Evolutionary conservation across 2,113 vertebrate species (phyloP), one percentile per base, ranked within the genome.

Genomic region (Phalacrocorax carbo): DNA sequence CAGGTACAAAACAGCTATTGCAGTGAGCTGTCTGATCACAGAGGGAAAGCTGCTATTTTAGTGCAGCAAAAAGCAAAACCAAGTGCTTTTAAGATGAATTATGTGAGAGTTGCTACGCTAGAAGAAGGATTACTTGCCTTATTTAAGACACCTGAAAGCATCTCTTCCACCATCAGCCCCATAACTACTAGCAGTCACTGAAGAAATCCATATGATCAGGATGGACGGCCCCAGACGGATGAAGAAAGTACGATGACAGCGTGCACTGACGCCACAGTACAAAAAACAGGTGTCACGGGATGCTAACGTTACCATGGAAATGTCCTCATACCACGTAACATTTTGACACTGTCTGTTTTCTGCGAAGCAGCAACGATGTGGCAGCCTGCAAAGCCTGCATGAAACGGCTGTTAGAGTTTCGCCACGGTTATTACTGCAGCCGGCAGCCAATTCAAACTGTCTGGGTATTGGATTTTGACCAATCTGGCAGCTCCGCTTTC

Each of bases 291-390:
- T 97, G 92, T 57, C 94, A 87, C 64, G 95, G 95, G 97, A 97
- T 97, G 95, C 95, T 86, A 48, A 79, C 27, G 95, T 97, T 97
- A 61, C 97, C 96, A 97, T 97, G 96, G 97, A 5, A 86, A 96
- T 93, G 96, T 97, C 96, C 95, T 94, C 94, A 14, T 29, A 70
- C 9, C 21, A 1, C 10, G 15, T 90, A 92, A 95, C 94, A 73
- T 91, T 97, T 96, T 94, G 96, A 97, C 97, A 97, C 94, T 44
- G 95, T 58, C 95, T 90, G 87, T 89, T 95, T 66, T 27, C 73
- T 4, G 40, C 26, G 75, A 83, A 83, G 96, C 94, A 58, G 91
- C 94, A 23, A 22, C 10, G 49, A 70, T 49, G 71, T 72, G 85
- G 91, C 95, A 91, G 95, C 83, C 88, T 27, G 80, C 83, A 94